Evolutionary conservation across 2,888 invertebrate species (phyloP), one percentile per base, ranked within the genome.

Genomic region (Cyclophora albipunctata): DNA sequence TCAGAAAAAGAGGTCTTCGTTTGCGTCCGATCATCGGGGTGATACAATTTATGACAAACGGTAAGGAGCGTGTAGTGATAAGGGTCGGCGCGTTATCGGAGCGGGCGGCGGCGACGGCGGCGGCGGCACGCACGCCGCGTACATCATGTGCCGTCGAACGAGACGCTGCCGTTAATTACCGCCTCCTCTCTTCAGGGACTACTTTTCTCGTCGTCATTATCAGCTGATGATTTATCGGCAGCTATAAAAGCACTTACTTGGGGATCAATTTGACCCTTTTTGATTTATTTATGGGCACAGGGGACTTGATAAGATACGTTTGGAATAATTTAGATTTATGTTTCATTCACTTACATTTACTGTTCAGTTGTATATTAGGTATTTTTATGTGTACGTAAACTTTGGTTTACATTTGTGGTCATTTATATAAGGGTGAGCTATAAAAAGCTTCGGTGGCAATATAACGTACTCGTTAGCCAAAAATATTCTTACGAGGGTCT

Each of bases 21-120:
- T 72, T 67, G 75, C 74, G 74, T 81, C 75, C 78, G 81, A 70
- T 82, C 84, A 82, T 81, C 78, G 82, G 73, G 74, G 82, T 81
- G 87, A 84, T 82, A 84, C 79, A 81, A 85, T 87, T 86, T 84
- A 85, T 84, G 84, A 86, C 77, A 75, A 81, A 85, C 87, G 88
- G 88, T 88, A 87, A 88, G 86, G 69, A 78, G 73, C 73, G 64
- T 72, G 68, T 78, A 79, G 73, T 83, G 84, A 86, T 85, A 83
- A 84, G 84, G 79, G 80, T 79, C 67, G 75, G 73, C 64, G 73
- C 68, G 78, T 78, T 84, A 84, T 84, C 79, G 71, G 63, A 53
- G 67, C 66, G 68, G 65, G 65, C 60, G 66, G 57, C 45, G 63
- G 62, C 60, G 62, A 55, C 46, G 50, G 35, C 45, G 47, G 40